phyloP scores from a whole-genome alignment of 2,797 vertebrate species.

The Sebastes umbrosus region DNA sequence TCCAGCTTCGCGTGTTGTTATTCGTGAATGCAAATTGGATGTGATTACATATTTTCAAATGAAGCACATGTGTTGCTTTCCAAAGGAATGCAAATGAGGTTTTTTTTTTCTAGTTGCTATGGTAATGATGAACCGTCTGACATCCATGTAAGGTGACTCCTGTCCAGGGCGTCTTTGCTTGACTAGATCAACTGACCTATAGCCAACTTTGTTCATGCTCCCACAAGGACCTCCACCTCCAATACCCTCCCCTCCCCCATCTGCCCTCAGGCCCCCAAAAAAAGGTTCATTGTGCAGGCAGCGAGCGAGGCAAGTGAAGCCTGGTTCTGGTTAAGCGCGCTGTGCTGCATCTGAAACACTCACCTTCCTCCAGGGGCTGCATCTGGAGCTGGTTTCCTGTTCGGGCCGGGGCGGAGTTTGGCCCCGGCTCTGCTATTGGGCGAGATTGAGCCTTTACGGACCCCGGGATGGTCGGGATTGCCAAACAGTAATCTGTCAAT shows the following conservation, averaged over 20 bases:
- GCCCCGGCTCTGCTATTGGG: conserved; percentile 73
- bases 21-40: conserved; percentile 71
- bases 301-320: conserved; percentile 50
- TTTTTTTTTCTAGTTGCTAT: conserved; percentile 31
- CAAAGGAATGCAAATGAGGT: conserved; percentile 40
- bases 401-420: conserved; percentile 76
- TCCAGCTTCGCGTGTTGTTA: conserved; percentile 68
- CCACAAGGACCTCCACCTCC: conserved; percentile 36
- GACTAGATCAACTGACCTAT: conserved; percentile 55
- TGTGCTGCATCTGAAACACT: conserved; percentile 77
- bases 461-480: conserved; percentile 64
- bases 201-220: conserved; percentile 64
- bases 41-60: conserved; percentile 71
- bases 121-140: conserved; percentile 33
- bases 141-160: conserved; percentile 56
- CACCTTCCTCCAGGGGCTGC: conserved; percentile 84
- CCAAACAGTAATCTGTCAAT: conserved; percentile 77
- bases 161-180: conserved; percentile 33
- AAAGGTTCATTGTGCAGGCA: conserved; percentile 78
- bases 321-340: conserved; percentile 78
- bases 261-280: conserved; percentile 63
- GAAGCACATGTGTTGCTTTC: conserved; percentile 53
- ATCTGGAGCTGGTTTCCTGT: conserved; percentile 88
- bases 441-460: conserved; percentile 65
- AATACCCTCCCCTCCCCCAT: conserved; percentile 16